Evolutionary conservation across 2,797 vertebrate genomes (phyloP).

Genomic region (Vireo griseus): DNA sequence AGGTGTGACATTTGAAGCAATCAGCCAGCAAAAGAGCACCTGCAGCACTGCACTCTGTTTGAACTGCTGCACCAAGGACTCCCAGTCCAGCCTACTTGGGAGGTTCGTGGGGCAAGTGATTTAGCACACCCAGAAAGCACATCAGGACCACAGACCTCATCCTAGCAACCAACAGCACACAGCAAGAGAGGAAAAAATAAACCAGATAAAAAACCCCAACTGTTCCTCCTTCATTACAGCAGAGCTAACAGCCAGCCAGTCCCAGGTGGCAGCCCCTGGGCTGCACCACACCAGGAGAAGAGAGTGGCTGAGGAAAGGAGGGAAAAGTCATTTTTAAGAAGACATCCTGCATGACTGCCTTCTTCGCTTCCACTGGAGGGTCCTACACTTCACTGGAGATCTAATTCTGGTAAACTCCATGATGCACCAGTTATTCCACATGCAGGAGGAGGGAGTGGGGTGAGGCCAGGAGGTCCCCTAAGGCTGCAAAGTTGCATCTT

Average conservation of each 20-base stretch:
- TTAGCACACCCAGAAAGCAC: neutral
- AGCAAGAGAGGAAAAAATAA: neutral
- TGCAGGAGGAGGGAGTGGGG: neutral
- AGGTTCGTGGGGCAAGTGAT: neutral
- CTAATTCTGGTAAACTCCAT: neutral
- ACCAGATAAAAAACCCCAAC: neutral
- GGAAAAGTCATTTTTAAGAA: neutral
- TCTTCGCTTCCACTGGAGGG: neutral
- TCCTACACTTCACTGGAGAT: neutral
- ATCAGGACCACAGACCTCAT: neutral
- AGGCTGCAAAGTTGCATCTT: neutral
- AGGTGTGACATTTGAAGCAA: constrained; percentile 47
- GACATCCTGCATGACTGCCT: neutral
- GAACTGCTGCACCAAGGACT: constrained; percentile 8
- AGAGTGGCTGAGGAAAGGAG: neutral
- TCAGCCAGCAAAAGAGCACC: constrained; percentile 47
- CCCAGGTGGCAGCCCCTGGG: neutral
- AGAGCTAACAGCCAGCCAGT: neutral
- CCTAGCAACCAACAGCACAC: neutral
- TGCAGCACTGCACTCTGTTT: constrained; percentile 49
- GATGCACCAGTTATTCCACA: neutral
- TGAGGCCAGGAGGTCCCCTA: neutral
- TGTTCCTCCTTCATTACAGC: neutral
- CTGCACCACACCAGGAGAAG: fast-evolving
- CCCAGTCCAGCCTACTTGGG: neutral